phyloP scores from a whole-genome alignment of 2,113 vertebrate species.

The Oreochromis niloticus region DNA sequence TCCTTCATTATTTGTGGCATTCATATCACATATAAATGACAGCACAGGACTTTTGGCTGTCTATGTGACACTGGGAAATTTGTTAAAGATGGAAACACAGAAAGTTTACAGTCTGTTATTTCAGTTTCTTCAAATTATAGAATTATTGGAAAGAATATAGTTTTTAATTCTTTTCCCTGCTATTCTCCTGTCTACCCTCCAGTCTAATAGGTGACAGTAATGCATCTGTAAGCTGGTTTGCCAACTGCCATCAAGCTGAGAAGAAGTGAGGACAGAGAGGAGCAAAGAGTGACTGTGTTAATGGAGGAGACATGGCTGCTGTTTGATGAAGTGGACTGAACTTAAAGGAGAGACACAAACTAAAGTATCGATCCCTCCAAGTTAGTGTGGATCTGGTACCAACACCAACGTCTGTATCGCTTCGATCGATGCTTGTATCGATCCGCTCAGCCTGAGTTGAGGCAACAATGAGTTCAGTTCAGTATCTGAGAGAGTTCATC shows the following conservation, averaged over 20 bases:
- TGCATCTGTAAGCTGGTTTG: neutral
- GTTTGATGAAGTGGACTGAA: neutral
- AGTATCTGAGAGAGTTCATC: no score
- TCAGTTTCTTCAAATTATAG: neutral
- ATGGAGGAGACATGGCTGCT: neutral
- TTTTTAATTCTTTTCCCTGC: neutral
- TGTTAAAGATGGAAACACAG: neutral
- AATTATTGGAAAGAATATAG: neutral
- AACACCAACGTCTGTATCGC: no score
- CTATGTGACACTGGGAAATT: neutral
- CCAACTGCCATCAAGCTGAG: fast-evolving
- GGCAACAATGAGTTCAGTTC: no score
- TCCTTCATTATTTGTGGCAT: neutral
- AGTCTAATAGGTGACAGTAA: neutral
- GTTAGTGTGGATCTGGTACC: neutral
- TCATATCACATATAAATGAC: neutral
- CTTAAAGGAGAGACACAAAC: neutral
- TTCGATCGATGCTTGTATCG: no score
- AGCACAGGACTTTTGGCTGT: neutral
- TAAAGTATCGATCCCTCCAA: fast-evolving
- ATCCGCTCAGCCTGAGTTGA: fast-evolving
- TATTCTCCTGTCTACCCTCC: neutral
- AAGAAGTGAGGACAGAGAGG: fast-evolving
- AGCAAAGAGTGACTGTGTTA: neutral
- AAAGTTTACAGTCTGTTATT: neutral